Conservation (phyloP, 2,888 invertebrate genomes). For the Drosophila fungiperda region DNA sequence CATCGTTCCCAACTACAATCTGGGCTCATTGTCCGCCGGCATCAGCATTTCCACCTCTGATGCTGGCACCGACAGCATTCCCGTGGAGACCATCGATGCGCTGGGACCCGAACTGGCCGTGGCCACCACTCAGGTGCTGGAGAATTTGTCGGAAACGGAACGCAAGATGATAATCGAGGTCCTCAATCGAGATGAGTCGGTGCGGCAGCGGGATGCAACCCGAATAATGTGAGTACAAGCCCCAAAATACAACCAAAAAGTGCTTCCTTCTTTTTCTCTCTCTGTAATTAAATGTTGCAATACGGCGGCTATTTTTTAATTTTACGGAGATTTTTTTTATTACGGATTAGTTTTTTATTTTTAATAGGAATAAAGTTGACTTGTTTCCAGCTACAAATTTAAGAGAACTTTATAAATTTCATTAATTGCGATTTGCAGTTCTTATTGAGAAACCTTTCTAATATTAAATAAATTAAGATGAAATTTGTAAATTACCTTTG, state of each 20-base stretch:
- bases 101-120: slow-evolving; percentile 83
- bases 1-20: slow-evolving; percentile 37
- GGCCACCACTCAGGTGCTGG: slow-evolving; percentile 84
- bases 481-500: not conserved
- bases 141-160: slow-evolving; percentile 85
- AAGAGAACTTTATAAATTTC: not conserved
- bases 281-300: slow-evolving; percentile 11
- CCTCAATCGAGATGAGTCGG: slow-evolving; percentile 86
- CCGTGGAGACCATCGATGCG: slow-evolving; percentile 81
- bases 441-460: not conserved
- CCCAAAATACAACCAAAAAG: not conserved
- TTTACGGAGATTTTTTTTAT: not conserved
- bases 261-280: not conserved
- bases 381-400: not conserved
- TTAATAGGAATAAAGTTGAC: not conserved
- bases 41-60: slow-evolving; percentile 58
- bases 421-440: not conserved
- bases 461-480: not conserved
- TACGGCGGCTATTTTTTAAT: not conserved
- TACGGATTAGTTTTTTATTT: not conserved
- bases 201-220: slow-evolving; percentile 86
- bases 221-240: slow-evolving; percentile 86
- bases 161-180: slow-evolving; percentile 87
- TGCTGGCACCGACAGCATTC: slow-evolving; percentile 72
- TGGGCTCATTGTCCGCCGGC: slow-evolving; percentile 43